phyloP scores from a whole-genome alignment of 2,113 vertebrate species.

The Cochlearius cochlearius region DNA sequence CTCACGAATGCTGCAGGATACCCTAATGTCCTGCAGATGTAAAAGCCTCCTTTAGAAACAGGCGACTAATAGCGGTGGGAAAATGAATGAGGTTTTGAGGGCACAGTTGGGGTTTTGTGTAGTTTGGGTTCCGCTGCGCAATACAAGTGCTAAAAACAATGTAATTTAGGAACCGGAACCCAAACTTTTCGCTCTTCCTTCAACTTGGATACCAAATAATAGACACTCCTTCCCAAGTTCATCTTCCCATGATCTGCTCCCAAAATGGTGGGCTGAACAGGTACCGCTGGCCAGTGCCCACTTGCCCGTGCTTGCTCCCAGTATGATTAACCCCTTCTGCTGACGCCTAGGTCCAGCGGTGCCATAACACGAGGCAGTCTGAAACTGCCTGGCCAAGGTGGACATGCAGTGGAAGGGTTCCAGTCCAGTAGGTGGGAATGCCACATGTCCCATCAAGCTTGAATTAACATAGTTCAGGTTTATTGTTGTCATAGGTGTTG shows the following conservation, averaged over 20 bases:
- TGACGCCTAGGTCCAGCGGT: fast-evolving
- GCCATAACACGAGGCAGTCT: fast-evolving
- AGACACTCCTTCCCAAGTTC: neutral
- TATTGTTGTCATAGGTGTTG: conserved; percentile 55
- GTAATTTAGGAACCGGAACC: neutral
- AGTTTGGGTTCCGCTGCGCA: neutral
- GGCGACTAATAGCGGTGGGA: neutral
- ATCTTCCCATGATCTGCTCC: neutral
- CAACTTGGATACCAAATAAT: neutral
- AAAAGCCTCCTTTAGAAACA: neutral
- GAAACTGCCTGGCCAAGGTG: neutral
- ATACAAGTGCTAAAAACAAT: neutral
- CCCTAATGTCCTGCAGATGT: conserved; percentile 29
- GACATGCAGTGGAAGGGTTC: neutral
- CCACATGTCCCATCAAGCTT: neutral
- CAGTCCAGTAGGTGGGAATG: neutral
- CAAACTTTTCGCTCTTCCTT: neutral
- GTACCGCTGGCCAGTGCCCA: neutral
- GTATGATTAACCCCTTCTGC: neutral
- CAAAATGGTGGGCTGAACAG: neutral
- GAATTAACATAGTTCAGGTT: conserved; percentile 32
- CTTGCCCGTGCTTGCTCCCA: neutral
- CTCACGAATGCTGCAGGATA: neutral
- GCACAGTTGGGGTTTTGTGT: neutral
- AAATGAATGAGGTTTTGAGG: conserved; percentile 1